Percentiles rank a stretch among this genome's conserved stretches.
Conservation (phyloP, 23 tunicate species). For the Aplidium turbinatum region DNA sequence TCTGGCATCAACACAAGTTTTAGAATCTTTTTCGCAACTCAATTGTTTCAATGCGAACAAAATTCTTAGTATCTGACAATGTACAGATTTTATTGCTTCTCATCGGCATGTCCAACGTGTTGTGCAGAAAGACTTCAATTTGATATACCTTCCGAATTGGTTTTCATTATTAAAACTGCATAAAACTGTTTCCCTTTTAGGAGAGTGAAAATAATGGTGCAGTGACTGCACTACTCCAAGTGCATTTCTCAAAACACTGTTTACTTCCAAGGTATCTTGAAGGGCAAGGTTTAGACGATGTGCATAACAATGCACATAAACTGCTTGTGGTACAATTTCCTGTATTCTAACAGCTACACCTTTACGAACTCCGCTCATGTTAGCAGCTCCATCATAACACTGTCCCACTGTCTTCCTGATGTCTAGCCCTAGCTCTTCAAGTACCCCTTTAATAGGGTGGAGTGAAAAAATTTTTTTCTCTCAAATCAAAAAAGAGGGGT, state of each 20-base stretch:
- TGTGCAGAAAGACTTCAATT: constrained; percentile 25
- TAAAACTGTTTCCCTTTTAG: constrained; percentile 10
- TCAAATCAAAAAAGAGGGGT: too few species aligned
- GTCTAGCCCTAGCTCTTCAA: too few species aligned
- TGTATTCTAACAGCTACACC: constrained; percentile 26
- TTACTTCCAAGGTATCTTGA: constrained; percentile 8
- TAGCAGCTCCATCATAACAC: constrained; percentile 33
- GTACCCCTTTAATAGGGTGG: too few species aligned
- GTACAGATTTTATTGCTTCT: constrained; percentile 16
- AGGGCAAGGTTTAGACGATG: constrained; percentile 51
- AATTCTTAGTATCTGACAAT: constrained; percentile 18
- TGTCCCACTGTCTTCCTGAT: constrained; percentile 19
- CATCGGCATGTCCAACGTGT: constrained; percentile 18
- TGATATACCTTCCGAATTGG: constrained; percentile 16
- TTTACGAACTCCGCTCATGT: constrained; percentile 22
- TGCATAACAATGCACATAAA: constrained; percentile 46
- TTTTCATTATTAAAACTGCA: background rate
- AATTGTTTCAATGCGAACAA: background rate
- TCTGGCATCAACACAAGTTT: constrained; percentile 7
- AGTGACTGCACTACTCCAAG: constrained; percentile 15
- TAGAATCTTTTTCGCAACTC: background rate
- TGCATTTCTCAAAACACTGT: constrained; percentile 1
- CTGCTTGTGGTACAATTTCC: constrained; percentile 12
- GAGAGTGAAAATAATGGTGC: constrained; percentile 13
- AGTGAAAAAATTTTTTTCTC: too few species aligned